Base-by-base conservation (phyloP, 2,888 invertebrate species). In the Lysandra coridon region DNA sequence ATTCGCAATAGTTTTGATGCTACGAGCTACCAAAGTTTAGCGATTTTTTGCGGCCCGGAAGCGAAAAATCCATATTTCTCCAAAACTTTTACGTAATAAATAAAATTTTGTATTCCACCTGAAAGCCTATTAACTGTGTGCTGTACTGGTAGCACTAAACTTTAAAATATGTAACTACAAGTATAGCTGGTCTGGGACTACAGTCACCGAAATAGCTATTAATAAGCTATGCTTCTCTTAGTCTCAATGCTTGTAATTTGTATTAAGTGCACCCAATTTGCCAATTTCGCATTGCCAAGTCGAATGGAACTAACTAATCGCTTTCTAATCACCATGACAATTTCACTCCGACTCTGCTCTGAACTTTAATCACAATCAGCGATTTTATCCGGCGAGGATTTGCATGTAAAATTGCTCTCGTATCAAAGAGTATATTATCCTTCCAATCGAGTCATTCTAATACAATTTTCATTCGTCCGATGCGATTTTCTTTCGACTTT, bases 381-480 rank as follows among this genome's bases (percentile, higher is more conserved):
- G 33, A 37, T 37, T 69, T 33, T 37, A 69, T 69, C 12, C 10
- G 33, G 17, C 33, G 1, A 12, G 69, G 69, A 69, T 69, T 69
- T 69, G 33, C 69, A 69, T 69, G 33, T 37, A 2, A 69, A 69
- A 69, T 69, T 69, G 69, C 69, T 33, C 33, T 69, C 69, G 33
- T 69, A 37, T 69, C 33, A 69, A 69, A 69, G 64, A 69, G 69
- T 37, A 69, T 69, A 69, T 69, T 69, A 69, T 69, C 33, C 1
- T 17, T 69, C 14, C 69, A 69, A 69, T 69, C 69, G 33, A 69
- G 17, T 69, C 64, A 30, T 37, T 69, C 33, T 37, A 69, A 69
- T 14, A 69, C 33, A 17, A 64, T 69, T 69, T 33, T 33, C 69
- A 37, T 69, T 69, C 33, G 69, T 64, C 4, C 64, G 33, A 14